Base-by-base conservation (phyloP, 1,140 invertebrate species). In the Olivierus martensii region DNA sequence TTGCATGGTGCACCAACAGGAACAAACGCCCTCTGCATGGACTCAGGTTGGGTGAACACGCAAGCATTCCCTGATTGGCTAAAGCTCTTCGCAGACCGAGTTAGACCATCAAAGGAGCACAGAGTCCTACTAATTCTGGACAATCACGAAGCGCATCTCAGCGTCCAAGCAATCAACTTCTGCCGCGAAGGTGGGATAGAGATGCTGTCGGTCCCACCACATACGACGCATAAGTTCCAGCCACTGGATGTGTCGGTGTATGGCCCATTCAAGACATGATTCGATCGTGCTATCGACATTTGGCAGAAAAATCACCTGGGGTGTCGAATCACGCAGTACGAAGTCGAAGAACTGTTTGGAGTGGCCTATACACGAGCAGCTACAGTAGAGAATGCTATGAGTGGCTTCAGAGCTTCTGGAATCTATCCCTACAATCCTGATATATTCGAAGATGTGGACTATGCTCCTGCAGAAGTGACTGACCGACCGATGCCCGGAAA, bases 1-100 rank as follows among this genome's bases (percentile, higher is more conserved):
- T n/a, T n/a, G n/a, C n/a, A n/a, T n/a, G n/a, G n/a, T n/a, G n/a
- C n/a, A n/a, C 71, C 71, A 44, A 19, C 62, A 18, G 71, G 69
- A n/a, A 56, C 51, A 38, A 59, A 58, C 28, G 66, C 69, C 4
- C 64, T 66, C 59, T 58, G 22, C 49, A 67, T 60, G 59, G 73
- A 73, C 4, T 75, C 72, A 69, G 73, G 75, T 66, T n/a, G n/a
- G n/a, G n/a, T n/a, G n/a, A 70, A 59, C 15, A 59, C 54, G 15
- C 54, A 62, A 14, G 56, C 67, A 55, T 75, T 75, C 65, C 28
- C 68, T 28, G 60, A 69, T 61, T 71, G 72, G 18, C 61, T 75
- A 58, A 46, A 66, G 51, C 60, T 73, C 59, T 73, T 75, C 51
- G 47, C 66, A 2, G 60, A 62, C 18, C 53, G 67, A 62, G 58